These are phyloP conservation scores for Pipistrellus pipistrellus DNA, from an alignment of 2,797 vertebrate species.

Conservation along the genomic window DNA sequence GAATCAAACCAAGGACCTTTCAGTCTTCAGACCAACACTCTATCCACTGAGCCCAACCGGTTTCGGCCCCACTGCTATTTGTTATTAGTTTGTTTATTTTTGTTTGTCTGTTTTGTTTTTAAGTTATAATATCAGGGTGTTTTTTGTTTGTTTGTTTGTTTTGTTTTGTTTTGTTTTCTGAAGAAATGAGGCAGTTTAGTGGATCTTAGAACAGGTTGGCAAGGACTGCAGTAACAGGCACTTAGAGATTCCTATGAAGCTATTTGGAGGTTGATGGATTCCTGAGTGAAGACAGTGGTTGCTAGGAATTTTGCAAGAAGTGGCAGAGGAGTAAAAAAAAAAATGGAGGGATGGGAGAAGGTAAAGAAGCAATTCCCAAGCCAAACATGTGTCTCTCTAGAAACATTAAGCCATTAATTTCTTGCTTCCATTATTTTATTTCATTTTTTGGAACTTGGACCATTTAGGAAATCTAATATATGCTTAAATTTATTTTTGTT, in stretches of 20 bases:
- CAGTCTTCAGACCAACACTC: no score
- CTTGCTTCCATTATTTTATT: neutral
- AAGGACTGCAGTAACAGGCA: neutral
- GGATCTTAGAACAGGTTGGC: neutral
- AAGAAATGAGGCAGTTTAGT: neutral
- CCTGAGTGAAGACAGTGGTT: neutral
- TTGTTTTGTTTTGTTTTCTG: neutral
- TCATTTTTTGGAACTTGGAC: neutral
- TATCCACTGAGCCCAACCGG: no score
- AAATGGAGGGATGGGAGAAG: neutral
- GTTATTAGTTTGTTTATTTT: no score
- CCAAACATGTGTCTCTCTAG: neutral
- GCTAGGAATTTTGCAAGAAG: neutral
- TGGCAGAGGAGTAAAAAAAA: neutral
- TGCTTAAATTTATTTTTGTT: neutral
- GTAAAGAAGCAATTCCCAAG: neutral
- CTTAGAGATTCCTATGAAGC: neutral
- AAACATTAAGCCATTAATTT: neutral
- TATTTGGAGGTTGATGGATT: neutral
- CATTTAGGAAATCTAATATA: neutral
- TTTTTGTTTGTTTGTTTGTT: neutral
- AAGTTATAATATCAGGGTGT: neutral
- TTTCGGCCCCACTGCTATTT: no score
- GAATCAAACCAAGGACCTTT: no score
- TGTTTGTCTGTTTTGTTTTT: no score